These are phyloP conservation scores for Venusia cambrica DNA, from an alignment of 2,888 invertebrate genomes.

Conservation along the genomic window DNA sequence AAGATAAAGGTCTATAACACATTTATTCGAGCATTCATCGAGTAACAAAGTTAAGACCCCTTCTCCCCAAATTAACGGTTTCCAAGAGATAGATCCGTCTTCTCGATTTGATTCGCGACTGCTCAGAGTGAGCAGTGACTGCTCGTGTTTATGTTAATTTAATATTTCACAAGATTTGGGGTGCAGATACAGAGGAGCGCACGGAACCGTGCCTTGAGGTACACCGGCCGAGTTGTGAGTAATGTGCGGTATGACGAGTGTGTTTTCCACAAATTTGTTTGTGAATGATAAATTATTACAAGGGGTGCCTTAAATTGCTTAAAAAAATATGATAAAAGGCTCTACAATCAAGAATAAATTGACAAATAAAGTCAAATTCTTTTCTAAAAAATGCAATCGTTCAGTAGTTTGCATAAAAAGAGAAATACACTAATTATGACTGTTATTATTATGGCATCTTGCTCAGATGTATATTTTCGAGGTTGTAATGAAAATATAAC, in stretches of 20 bases:
- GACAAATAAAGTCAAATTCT: neutral
- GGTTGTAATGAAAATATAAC: constrained; percentile 30
- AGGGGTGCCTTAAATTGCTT: constrained; percentile 11
- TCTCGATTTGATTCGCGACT: constrained; percentile 65
- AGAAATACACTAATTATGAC: too few species aligned
- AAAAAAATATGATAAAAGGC: too few species aligned
- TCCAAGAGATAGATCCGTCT: constrained; percentile 67
- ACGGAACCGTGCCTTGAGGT: constrained; percentile 25
- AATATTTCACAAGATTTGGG: constrained; percentile 49
- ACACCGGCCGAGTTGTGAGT: constrained; percentile 22
- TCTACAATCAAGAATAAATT: constrained; percentile 4
- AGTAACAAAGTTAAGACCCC: constrained; percentile 41
- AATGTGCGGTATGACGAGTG: constrained; percentile 14
- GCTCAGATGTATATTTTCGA: too few species aligned
- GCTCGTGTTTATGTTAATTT: constrained; percentile 72
- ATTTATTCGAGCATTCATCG: constrained; percentile 54
- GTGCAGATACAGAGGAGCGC: constrained; percentile 25
- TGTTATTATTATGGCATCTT: too few species aligned
- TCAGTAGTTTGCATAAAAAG: too few species aligned
- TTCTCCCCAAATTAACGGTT: constrained; percentile 62
- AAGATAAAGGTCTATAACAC: constrained; percentile 50
- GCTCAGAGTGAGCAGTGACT: constrained; percentile 36
- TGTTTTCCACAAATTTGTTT: constrained; percentile 20
- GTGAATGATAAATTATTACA: constrained; percentile 21
- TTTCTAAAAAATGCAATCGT: too few species aligned